phyloP scores from a whole-genome alignment of 1,140 invertebrate species.

The Lordiphosa stackelbergi region DNA sequence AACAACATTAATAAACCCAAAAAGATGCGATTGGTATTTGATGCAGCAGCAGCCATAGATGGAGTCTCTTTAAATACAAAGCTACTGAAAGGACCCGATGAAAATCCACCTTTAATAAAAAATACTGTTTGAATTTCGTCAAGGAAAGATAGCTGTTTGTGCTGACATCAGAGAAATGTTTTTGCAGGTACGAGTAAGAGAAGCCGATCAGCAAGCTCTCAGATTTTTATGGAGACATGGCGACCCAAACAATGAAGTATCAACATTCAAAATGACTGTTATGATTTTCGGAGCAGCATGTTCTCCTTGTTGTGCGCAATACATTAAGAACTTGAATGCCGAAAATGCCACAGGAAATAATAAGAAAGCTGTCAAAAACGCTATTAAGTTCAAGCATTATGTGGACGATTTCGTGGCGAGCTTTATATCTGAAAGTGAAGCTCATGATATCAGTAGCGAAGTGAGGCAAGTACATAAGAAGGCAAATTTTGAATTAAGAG shows the following conservation, averaged over 20 bases:
- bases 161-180: constrained; percentile 1
- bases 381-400: too few species aligned
- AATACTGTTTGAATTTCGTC: background rate
- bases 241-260: background rate
- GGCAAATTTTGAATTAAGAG: background rate
- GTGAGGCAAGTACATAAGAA: background rate
- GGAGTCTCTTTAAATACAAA: background rate
- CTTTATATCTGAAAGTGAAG: too few species aligned
- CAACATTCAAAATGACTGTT: background rate
- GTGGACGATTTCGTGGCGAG: too few species aligned
- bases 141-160: background rate
- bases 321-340: too few species aligned
- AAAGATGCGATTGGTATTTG: background rate
- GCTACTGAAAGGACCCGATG: background rate
- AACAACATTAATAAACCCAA: background rate
- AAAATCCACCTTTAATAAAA: background rate
- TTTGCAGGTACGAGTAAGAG: background rate
- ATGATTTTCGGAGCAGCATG: background rate
- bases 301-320: too few species aligned
- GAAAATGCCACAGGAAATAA: too few species aligned
- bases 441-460: background rate
- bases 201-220: background rate
- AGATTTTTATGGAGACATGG: constrained; percentile 2
- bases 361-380: too few species aligned
- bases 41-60: background rate